Percentiles rank a stretch among this genome's conserved stretches.
phyloP scores from a whole-genome alignment of 2,113 vertebrate genomes.

The Silurus asotus region DNA sequence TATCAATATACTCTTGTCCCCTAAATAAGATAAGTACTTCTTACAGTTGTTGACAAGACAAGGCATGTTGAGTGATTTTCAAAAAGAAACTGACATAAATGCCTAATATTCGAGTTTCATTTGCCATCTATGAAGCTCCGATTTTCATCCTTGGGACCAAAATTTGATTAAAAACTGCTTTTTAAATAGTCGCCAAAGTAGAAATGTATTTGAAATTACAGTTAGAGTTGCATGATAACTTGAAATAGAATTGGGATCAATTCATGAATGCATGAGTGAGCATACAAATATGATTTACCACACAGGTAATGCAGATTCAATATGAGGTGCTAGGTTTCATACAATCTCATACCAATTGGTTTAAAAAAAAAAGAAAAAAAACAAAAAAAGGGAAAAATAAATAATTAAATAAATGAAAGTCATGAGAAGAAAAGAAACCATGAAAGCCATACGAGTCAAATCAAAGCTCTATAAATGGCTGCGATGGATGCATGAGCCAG shows the following conservation, averaged over 20 bases:
- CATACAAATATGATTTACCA: neutral
- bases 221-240: neutral
- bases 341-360: conserved; percentile 16
- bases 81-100: conserved; percentile 4
- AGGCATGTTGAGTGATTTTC: neutral
- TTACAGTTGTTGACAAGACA: neutral
- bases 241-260: neutral
- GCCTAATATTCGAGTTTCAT: neutral
- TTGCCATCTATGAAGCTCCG: neutral
- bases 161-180: neutral
- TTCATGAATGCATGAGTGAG: conserved; percentile 12
- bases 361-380: conserved; percentile 12
- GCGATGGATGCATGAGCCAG: conserved; percentile 19
- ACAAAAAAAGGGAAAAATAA: no score
- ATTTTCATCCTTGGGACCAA: neutral
- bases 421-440: neutral
- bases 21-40: conserved; percentile 1
- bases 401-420: neutral
- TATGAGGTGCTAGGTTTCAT: conserved; percentile 10
- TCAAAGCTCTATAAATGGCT: conserved; percentile 33
- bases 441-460: conserved; percentile 20
- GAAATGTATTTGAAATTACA: neutral
- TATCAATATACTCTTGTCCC: conserved; percentile 2
- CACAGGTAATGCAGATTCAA: neutral
- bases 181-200: neutral